Percentiles rank a stretch among this genome's conserved stretches.
Evolutionary conservation across 2,888 invertebrate genomes (phyloP).

Genomic region (Andrena flavipes): DNA sequence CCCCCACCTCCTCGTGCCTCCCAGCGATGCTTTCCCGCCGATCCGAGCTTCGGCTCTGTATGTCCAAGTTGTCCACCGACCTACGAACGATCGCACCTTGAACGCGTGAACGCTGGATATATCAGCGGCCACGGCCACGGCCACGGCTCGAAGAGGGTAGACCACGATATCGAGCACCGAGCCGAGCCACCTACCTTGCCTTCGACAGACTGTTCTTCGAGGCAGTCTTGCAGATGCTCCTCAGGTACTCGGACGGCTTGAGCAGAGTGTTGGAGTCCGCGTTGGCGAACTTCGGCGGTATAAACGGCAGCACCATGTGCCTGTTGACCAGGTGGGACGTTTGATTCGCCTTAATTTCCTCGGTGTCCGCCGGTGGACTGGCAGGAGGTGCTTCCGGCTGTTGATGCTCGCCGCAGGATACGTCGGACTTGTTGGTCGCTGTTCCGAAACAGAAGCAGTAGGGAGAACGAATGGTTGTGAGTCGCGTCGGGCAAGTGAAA

Average conservation of each 20-base stretch:
- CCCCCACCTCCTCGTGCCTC: slow-evolving; percentile 48
- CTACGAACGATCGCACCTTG: slow-evolving; percentile 62
- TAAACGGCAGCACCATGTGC: slow-evolving; percentile 94
- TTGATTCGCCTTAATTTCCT: slow-evolving; percentile 80
- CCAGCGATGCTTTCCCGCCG: slow-evolving; percentile 43
- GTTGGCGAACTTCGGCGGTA: slow-evolving; percentile 95
- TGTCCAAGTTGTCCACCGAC: slow-evolving; percentile 83
- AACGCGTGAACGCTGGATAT: neutral
- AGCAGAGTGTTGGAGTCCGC: slow-evolving; percentile 93
- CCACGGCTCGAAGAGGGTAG: no score
- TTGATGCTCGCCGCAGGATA: slow-evolving; percentile 75
- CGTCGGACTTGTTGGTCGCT: slow-evolving; percentile 83
- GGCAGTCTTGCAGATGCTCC: slow-evolving; percentile 89
- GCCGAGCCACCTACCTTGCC: slow-evolving; percentile 77
- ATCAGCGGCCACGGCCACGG: no score
- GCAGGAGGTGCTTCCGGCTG: slow-evolving; percentile 83
- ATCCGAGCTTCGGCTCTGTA: slow-evolving; percentile 75
- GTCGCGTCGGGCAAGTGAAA: slow-evolving; percentile 80
- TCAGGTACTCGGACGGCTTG: slow-evolving; percentile 96
- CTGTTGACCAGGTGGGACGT: slow-evolving; percentile 90
- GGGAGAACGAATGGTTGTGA: slow-evolving; percentile 67
- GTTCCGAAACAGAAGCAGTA: slow-evolving; percentile 79
- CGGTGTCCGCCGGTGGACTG: slow-evolving; percentile 84
- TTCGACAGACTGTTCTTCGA: slow-evolving; percentile 81
- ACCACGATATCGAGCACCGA: no score